A percentile compares a stretch with the other conserved stretches of the same genome.
phyloP scores from a whole-genome alignment of 2,113 vertebrate genomes.

The Rattus rattus region DNA sequence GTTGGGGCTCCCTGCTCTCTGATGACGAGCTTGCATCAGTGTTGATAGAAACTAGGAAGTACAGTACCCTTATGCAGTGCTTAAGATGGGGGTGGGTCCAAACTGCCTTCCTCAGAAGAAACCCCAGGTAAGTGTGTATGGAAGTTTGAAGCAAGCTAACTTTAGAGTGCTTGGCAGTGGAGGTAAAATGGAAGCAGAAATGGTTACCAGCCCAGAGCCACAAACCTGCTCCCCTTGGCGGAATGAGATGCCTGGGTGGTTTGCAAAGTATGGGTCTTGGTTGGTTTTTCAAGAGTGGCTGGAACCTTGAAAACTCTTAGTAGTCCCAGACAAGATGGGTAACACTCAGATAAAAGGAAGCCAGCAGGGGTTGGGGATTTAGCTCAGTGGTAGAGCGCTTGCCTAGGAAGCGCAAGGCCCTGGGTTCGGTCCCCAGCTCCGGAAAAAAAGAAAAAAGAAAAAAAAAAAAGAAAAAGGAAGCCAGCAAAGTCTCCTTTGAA shows the following conservation, averaged over 20 bases:
- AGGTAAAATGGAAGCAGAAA: not conserved
- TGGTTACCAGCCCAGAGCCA: not conserved
- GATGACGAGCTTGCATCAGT: not conserved
- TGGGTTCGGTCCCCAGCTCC: too few relatives aligned
- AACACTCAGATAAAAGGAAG: constrained; percentile 22
- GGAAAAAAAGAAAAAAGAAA: too few relatives aligned
- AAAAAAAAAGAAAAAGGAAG: too few relatives aligned
- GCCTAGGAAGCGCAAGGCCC: too few relatives aligned
- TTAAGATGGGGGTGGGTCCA: not conserved
- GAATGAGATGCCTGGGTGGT: not conserved
- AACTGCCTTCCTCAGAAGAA: not conserved
- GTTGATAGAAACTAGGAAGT: not conserved
- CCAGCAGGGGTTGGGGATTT: too few relatives aligned
- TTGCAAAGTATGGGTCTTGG: not conserved
- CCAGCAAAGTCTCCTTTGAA: not conserved
- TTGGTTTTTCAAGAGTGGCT: not conserved
- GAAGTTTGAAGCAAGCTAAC: not conserved
- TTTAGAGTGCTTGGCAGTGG: not conserved
- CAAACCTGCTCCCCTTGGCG: not conserved
- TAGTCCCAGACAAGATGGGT: not conserved
- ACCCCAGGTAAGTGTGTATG: not conserved
- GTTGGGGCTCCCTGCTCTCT: not conserved
- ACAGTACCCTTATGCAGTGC: not conserved
- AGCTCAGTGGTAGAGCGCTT: too few relatives aligned
- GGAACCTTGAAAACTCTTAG: not conserved